phyloP scores from a whole-genome alignment of 2,888 invertebrate species.

The Bimastos eiseni region DNA sequence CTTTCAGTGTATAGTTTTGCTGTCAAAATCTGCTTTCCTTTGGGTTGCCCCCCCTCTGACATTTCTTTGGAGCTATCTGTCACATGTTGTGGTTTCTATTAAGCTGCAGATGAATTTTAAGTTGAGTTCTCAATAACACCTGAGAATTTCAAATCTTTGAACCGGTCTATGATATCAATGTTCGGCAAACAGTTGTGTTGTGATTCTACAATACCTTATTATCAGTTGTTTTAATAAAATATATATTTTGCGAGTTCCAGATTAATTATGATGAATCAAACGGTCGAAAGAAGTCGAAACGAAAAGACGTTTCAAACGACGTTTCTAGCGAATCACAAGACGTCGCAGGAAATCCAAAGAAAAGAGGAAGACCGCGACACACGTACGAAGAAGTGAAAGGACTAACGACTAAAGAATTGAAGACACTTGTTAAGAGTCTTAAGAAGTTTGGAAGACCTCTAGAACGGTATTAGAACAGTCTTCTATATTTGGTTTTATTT shows the following conservation, averaged over 20 bases:
- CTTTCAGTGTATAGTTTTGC: too few species aligned
- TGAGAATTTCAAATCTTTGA: too few species aligned
- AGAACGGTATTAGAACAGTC: slow-evolving; percentile 61
- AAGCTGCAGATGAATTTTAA: too few species aligned
- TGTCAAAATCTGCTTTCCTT: too few species aligned
- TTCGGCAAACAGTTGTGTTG: too few species aligned
- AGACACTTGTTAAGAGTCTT: slow-evolving; percentile 86
- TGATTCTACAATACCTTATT: too few species aligned
- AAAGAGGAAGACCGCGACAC: slow-evolving; percentile 52
- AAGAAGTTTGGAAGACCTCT: slow-evolving; percentile 90
- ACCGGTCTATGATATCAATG: too few species aligned
- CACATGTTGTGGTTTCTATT: too few species aligned
- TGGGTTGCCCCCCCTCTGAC: too few species aligned
- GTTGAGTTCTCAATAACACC: too few species aligned
- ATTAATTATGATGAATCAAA: slow-evolving; percentile 43
- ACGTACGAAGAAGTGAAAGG: slow-evolving; percentile 70
- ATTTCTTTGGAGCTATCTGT: too few species aligned
- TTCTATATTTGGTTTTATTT: too few species aligned
- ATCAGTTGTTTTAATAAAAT: slow-evolving; percentile 23
- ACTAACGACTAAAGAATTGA: slow-evolving; percentile 66
- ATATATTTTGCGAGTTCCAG: slow-evolving; percentile 18
- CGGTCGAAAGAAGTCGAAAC: slow-evolving; percentile 45
- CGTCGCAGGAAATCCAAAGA: slow-evolving; percentile 49
- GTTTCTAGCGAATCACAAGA: slow-evolving; percentile 31
- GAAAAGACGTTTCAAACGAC: slow-evolving; percentile 26